Conservation (phyloP, 1,140 invertebrate genomes). For the Marisa cornuarietis region DNA sequence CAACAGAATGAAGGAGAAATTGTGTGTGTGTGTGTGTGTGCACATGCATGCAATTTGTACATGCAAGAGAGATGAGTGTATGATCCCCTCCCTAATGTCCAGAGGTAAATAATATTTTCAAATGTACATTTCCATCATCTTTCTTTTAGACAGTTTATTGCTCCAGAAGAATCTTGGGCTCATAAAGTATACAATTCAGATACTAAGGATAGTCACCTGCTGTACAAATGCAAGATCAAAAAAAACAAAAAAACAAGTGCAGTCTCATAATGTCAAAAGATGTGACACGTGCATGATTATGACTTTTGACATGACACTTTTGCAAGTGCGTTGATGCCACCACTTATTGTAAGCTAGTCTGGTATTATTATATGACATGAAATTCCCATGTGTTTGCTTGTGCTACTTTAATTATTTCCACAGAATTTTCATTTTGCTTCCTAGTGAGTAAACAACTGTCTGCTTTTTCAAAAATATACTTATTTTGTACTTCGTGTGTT, state of each 20-base stretch:
- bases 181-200: not conserved
- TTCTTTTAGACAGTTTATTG: not conserved
- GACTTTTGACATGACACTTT: not conserved
- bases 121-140: not conserved
- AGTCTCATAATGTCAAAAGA: not conserved
- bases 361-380: too few relatives aligned
- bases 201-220: not conserved
- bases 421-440: not conserved
- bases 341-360: too few relatives aligned
- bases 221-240: not conserved
- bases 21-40: constrained; percentile 12
- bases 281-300: not conserved
- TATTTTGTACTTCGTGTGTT: too few relatives aligned
- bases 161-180: not conserved
- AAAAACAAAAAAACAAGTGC: not conserved
- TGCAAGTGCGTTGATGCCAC: too few relatives aligned
- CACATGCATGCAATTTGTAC: not conserved
- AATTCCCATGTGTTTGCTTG: not conserved
- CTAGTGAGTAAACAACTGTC: not conserved
- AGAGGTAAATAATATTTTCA: not conserved
- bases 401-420: not conserved
- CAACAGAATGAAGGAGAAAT: too few relatives aligned
- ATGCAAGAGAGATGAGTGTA: not conserved
- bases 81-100: too few relatives aligned
- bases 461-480: too few relatives aligned